Percentiles rank a stretch among this genome's conserved stretches.
phyloP scores from a whole-genome alignment of 2,888 invertebrate genomes.

The Penaeus monodon region DNA sequence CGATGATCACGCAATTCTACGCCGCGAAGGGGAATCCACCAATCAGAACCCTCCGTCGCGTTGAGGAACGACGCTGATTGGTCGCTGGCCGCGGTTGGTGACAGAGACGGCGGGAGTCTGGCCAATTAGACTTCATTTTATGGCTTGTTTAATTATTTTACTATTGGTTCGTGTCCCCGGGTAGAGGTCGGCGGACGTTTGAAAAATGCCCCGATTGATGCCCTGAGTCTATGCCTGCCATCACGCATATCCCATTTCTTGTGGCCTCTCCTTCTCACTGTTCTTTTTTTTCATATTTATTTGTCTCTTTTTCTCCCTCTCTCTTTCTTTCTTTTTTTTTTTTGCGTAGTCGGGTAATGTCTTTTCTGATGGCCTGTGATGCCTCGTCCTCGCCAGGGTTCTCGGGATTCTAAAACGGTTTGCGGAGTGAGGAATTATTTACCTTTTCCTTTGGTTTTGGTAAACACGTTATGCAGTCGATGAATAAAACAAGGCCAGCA shows the following conservation, averaged over 20 bases:
- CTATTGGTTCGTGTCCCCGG: constrained; percentile 33
- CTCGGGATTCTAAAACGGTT: too few species aligned
- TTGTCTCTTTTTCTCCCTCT: not conserved
- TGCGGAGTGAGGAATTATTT: too few species aligned
- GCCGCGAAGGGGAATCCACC: not conserved
- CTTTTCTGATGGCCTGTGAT: too few species aligned
- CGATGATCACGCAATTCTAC: not conserved
- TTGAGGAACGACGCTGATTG: not conserved
- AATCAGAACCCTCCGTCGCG: not conserved
- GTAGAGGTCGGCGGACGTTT: constrained; percentile 25
- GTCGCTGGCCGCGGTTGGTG: not conserved
- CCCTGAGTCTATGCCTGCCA: not conserved
- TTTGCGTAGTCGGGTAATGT: too few species aligned
- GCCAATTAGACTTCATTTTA: constrained; percentile 25
- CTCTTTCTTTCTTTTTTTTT: not conserved
- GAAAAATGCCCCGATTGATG: not conserved
- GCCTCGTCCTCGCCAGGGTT: too few species aligned
- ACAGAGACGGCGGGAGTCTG: not conserved
- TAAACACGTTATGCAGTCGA: too few species aligned
- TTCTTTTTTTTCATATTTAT: too few species aligned
- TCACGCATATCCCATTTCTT: not conserved
- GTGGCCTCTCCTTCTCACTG: not conserved
- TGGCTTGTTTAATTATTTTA: constrained; percentile 44
- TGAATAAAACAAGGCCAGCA: too few species aligned
- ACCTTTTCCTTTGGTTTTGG: too few species aligned